Evolutionary conservation across 1,140 invertebrate genomes (phyloP), one percentile per base, ranked within the genome.

Genomic region (Solenopsis invicta): DNA sequence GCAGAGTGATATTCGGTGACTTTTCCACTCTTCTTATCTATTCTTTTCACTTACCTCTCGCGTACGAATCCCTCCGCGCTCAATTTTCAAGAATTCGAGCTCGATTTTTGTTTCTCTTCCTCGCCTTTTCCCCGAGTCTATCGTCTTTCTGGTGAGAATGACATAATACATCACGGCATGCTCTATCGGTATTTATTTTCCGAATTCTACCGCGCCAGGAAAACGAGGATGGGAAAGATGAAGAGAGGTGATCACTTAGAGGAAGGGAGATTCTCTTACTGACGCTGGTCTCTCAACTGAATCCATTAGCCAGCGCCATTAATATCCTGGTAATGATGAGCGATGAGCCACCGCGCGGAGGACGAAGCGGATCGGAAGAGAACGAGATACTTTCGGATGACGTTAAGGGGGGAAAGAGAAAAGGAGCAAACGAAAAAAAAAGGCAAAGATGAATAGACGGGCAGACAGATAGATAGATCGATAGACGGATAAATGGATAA

Each of bases 301-400:
- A 93, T 93, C 93, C 93, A 93, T 93, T 93, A 93, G 91, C 91
- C 81, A 75, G 77, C 91, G 92, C 92, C 91, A 93, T 93, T 93
- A 93, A 93, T 93, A 93, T 93, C 92, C 81, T 77, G 69, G 91
- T 93, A 93, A 93, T 93, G 91, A 91, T 92, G 92, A 93, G 91
- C 88, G 92, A 93, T 92, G 92, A 92, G 92, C 84, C 86, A 64
- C 56, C 86, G 76, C 54, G 85, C 87, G 85, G 66, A 87, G 86
- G 78, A 87, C 12, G 85, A 80, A 62, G 81, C 81, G 82, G 77
- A 74, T 88, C 81, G 45, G 59, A 84, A 78, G 52, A 90, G 64
- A 5, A 67, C 64, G 54, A 82, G 74, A 6, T 82, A 61, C 45
- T 72, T 54, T 76, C 59, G 24, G 13, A 56, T 41, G n/a, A 66